phyloP scores from a whole-genome alignment of 37 sponge, comb jelly and placozoan species.

The Chondrosia reniformis region DNA sequence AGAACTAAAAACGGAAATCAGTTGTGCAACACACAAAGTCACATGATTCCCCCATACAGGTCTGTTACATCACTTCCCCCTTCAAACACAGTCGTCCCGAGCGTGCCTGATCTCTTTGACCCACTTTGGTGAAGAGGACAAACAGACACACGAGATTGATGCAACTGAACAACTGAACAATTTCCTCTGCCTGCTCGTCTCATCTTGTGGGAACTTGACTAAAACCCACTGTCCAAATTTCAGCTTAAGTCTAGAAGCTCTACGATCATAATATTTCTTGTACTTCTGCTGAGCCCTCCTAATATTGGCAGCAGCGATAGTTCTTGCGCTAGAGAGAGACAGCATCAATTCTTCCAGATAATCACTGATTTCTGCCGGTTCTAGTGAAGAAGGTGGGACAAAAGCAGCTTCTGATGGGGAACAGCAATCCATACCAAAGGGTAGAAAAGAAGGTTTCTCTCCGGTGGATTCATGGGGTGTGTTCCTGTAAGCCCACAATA shows the following conservation, averaged over 20 bases:
- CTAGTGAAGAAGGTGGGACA: constrained; percentile 14
- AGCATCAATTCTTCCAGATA: constrained; percentile 13
- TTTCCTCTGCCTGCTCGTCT: constrained; percentile 38
- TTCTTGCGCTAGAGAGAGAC: constrained; percentile 11
- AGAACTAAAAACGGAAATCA: too few species aligned
- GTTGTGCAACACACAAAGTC: too few species aligned
- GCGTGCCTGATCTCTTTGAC: too few species aligned
- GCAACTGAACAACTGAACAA: too few species aligned
- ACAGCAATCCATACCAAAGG: constrained; percentile 1
- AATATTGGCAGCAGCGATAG: background rate
- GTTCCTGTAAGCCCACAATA: constrained; percentile 38
- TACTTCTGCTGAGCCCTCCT: constrained; percentile 18
- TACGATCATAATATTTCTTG: constrained; percentile 27
- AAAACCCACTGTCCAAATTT: constrained; percentile 30
- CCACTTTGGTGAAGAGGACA: too few species aligned
- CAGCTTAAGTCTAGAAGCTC: background rate
- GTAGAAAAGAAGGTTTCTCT: constrained; percentile 33
- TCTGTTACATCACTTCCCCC: too few species aligned
- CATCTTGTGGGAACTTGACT: constrained; percentile 39
- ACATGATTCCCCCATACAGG: too few species aligned
- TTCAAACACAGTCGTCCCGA: too few species aligned
- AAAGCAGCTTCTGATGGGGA: constrained; percentile 30
- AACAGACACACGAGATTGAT: too few species aligned
- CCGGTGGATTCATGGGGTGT: constrained; percentile 16
- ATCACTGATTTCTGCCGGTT: background rate